These are phyloP conservation scores for Spizaetus ornatus DNA, from an alignment of 2,113 vertebrate genomes.

Conservation along the genomic window DNA sequence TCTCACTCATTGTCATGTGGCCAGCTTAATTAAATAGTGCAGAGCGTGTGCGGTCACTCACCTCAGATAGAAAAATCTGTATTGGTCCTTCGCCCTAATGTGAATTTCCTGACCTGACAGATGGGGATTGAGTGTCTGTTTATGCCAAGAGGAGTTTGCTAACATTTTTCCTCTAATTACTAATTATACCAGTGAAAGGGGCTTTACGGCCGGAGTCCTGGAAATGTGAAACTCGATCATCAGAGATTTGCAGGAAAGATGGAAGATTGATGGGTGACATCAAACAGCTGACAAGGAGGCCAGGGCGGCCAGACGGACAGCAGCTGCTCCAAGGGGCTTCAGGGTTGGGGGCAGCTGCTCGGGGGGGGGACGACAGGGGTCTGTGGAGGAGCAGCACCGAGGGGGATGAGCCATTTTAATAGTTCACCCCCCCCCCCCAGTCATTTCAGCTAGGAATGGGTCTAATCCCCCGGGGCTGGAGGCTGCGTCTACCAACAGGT, in stretches of 20 bases:
- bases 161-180: slow-evolving; percentile 78
- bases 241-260: slow-evolving; percentile 78
- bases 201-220: slow-evolving; percentile 63
- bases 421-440: neutral
- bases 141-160: slow-evolving; percentile 70
- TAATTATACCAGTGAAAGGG: slow-evolving; percentile 75
- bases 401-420: neutral
- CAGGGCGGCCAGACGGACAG: slow-evolving; percentile 35
- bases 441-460: slow-evolving; percentile 48
- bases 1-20: neutral
- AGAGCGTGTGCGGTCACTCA: neutral
- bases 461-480: slow-evolving; percentile 31
- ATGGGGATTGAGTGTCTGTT: slow-evolving; percentile 85
- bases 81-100: slow-evolving; percentile 6
- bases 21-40: neutral
- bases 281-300: slow-evolving; percentile 73
- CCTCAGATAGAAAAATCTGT: slow-evolving; percentile 22
- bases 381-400: neutral
- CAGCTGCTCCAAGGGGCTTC: slow-evolving; percentile 70
- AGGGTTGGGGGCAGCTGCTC: neutral
- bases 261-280: slow-evolving; percentile 78
- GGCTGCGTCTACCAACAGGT: slow-evolving; percentile 27
- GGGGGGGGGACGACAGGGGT: neutral
- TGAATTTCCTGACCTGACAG: slow-evolving; percentile 75
- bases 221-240: slow-evolving; percentile 75